Evolutionary conservation across 2,888 invertebrate species (phyloP).

Genomic region (Drosophila flavopinicola): DNA sequence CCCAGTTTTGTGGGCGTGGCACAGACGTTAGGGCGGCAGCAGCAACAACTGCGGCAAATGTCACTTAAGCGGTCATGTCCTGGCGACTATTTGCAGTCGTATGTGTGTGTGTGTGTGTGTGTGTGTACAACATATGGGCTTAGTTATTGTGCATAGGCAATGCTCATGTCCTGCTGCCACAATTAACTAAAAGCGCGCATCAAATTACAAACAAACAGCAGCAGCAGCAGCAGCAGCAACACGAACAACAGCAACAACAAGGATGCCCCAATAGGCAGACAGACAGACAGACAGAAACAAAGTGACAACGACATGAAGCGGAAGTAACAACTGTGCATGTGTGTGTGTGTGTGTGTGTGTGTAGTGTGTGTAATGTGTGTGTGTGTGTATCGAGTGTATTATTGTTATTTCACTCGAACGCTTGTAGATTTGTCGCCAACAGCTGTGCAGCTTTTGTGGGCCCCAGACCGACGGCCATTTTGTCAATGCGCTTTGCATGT

Average conservation of each 20-base stretch:
- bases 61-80: slow-evolving; percentile 62
- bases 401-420: slow-evolving; percentile 73
- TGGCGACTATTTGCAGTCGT: slow-evolving; percentile 38
- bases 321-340: slow-evolving; percentile 69
- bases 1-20: neutral
- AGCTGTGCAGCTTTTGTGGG: slow-evolving; percentile 59
- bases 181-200: slow-evolving; percentile 79
- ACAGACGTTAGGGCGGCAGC: neutral
- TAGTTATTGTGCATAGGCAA: slow-evolving; percentile 69
- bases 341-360: slow-evolving; percentile 15
- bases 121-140: slow-evolving; percentile 51
- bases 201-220: slow-evolving; percentile 73
- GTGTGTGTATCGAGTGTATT: slow-evolving; percentile 43
- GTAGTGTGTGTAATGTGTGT: slow-evolving; percentile 27
- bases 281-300: slow-evolving; percentile 21
- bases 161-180: slow-evolving; percentile 76
- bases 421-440: slow-evolving; percentile 75
- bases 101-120: slow-evolving; percentile 19
- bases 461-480: slow-evolving; percentile 47
- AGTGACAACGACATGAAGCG: slow-evolving; percentile 72
- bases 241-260: slow-evolving; percentile 37
- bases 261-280: slow-evolving; percentile 29
- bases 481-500: slow-evolving; percentile 35
- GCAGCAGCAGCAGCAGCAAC: slow-evolving; percentile 27
- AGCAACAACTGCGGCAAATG: slow-evolving; percentile 62